phyloP scores from a whole-genome alignment of 2,888 invertebrate genomes.

The Tetragnatha montana region DNA sequence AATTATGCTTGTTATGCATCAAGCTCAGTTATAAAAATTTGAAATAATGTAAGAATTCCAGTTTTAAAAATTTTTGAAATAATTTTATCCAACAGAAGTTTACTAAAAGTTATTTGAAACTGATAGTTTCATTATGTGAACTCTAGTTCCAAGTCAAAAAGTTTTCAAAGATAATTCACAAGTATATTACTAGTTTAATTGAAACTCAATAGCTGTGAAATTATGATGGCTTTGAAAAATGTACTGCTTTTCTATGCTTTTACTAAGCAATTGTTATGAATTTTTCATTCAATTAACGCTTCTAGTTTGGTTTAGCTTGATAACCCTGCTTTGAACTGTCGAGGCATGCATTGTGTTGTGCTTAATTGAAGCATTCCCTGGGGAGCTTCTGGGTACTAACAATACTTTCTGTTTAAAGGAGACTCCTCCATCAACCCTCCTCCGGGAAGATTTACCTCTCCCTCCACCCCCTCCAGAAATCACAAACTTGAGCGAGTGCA shows the following conservation, averaged over 20 bases:
- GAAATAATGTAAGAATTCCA: too few relatives aligned
- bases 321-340: too few relatives aligned
- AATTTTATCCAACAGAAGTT: too few relatives aligned
- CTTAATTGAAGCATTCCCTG: not conserved
- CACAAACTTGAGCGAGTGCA: conserved; percentile 34
- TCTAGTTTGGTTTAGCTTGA: not conserved
- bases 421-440: conserved; percentile 47
- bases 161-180: too few relatives aligned
- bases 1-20: too few relatives aligned
- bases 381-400: not conserved
- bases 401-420: conserved; percentile 39
- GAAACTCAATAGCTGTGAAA: too few relatives aligned
- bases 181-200: too few relatives aligned
- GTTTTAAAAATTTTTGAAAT: too few relatives aligned
- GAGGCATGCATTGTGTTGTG: not conserved
- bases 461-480: conserved; percentile 68
- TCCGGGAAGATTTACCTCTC: conserved; percentile 61
- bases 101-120: too few relatives aligned
- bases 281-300: not conserved
- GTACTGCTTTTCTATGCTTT: not conserved
- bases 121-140: too few relatives aligned
- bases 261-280: not conserved
- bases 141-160: too few relatives aligned
- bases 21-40: too few relatives aligned
- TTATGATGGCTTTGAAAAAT: not conserved